Conservation (phyloP, 2,888 invertebrate genomes). For the Junonia oenone region DNA sequence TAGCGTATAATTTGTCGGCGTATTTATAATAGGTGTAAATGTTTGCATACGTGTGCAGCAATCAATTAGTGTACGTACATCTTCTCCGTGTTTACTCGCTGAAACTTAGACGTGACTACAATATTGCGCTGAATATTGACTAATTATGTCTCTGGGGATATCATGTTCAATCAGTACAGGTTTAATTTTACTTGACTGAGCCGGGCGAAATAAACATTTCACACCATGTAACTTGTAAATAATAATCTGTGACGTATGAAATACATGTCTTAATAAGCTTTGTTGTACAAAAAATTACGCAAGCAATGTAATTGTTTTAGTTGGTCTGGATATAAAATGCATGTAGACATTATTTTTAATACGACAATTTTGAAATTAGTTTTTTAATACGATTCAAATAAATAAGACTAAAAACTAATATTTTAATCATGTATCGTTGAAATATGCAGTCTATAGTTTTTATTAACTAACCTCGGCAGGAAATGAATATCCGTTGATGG, state of each 20-base stretch:
- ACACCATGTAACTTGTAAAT: too few species aligned
- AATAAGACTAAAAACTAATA: too few species aligned
- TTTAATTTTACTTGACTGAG: neutral
- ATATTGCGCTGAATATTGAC: constrained; percentile 27
- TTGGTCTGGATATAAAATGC: too few species aligned
- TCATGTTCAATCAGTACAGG: neutral
- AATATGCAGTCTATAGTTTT: too few species aligned
- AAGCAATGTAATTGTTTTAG: too few species aligned
- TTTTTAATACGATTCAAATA: too few species aligned
- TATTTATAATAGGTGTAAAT: constrained; percentile 26
- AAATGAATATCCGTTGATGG: constrained; percentile 96
- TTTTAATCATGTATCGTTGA: too few species aligned
- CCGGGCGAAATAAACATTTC: neutral
- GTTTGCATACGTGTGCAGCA: constrained; percentile 41
- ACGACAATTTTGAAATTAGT: too few species aligned
- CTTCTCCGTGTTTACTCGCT: constrained; percentile 34
- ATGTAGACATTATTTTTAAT: too few species aligned
- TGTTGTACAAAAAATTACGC: too few species aligned
- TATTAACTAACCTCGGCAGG: constrained; percentile 96
- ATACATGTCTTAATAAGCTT: neutral
- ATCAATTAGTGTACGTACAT: constrained; percentile 44
- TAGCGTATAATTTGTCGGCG: neutral
- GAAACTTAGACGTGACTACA: constrained; percentile 31
- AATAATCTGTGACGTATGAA: neutral
- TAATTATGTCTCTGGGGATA: constrained; percentile 18